These are phyloP conservation scores for Cinara cedri DNA, from an alignment of 2,888 invertebrate genomes.

Conservation along the genomic window DNA sequence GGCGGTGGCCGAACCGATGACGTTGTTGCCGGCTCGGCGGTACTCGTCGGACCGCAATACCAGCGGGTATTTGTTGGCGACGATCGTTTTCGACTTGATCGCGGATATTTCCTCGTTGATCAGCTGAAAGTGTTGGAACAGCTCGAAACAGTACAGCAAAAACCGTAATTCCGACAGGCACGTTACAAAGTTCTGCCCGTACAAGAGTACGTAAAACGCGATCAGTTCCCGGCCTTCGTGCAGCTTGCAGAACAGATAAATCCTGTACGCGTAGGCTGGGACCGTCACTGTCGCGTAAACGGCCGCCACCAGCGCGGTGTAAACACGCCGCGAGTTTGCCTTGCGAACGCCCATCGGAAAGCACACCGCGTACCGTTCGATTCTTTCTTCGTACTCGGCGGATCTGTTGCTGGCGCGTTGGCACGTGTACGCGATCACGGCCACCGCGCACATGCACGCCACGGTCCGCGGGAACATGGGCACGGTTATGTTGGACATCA, in stretches of 20 bases:
- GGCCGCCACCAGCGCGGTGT: no score
- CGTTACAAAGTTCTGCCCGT: slow-evolving; percentile 48
- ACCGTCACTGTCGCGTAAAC: no score
- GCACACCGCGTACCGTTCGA: not conserved
- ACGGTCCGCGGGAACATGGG: slow-evolving; percentile 17
- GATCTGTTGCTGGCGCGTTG: not conserved
- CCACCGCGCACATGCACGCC: not conserved
- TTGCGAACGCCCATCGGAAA: not conserved
- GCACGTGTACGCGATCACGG: not conserved
- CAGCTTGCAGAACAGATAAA: not conserved
- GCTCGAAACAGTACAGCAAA: not conserved
- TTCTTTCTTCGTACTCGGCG: not conserved
- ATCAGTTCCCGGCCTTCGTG: not conserved
- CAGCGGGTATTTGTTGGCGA: slow-evolving; percentile 1
- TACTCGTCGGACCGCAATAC: not conserved
- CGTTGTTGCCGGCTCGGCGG: not conserved
- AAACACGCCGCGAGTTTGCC: not conserved
- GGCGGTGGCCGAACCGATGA: not conserved
- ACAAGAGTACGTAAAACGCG: slow-evolving; percentile 31
- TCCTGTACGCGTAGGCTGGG: not conserved
- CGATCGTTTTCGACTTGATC: slow-evolving; percentile 5
- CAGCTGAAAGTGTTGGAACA: slow-evolving; percentile 8
- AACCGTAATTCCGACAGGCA: slow-evolving; percentile 50
- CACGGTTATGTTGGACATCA: no score
- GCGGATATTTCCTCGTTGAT: slow-evolving; percentile 32